Conservation (phyloP, 2,888 invertebrate species). For the Melipona beecheii region DNA sequence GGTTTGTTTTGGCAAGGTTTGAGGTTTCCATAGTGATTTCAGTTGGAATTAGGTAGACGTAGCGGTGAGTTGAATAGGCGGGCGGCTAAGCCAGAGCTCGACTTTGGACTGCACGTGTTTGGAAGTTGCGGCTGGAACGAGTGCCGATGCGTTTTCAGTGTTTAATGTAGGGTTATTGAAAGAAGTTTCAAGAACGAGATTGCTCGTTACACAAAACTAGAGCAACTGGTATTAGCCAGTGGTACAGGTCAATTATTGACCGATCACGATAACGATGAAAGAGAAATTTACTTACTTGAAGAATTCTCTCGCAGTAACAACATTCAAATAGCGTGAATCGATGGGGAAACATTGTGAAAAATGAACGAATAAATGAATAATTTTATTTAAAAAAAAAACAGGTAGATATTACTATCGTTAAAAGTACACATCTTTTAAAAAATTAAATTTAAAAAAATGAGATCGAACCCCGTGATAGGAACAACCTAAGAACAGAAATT, state of each 20-base stretch:
- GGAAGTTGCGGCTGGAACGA: not conserved
- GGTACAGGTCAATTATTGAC: too few species aligned
- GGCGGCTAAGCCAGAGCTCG: not conserved
- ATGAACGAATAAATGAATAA: too few species aligned
- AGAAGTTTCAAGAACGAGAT: not conserved
- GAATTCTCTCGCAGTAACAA: too few species aligned
- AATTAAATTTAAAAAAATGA: too few species aligned
- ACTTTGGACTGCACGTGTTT: not conserved
- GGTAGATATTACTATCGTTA: too few species aligned
- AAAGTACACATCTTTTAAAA: too few species aligned
- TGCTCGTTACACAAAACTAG: not conserved
- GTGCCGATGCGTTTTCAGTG: not conserved
- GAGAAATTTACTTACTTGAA: too few species aligned
- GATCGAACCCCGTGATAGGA: not conserved
- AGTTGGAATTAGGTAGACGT: not conserved
- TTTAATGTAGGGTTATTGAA: not conserved
- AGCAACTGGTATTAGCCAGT: not conserved
- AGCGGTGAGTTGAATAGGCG: not conserved
- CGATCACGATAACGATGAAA: too few species aligned
- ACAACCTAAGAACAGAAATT: not conserved
- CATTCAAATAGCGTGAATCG: too few species aligned
- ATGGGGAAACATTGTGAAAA: too few species aligned
- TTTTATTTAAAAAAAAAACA: too few species aligned
- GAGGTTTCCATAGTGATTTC: not conserved
- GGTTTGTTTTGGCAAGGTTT: constrained; percentile 3